Percentiles rank a stretch among this genome's conserved stretches.
Conservation (phyloP, 2,888 invertebrate species). For the Odontocolon sp. region DNA sequence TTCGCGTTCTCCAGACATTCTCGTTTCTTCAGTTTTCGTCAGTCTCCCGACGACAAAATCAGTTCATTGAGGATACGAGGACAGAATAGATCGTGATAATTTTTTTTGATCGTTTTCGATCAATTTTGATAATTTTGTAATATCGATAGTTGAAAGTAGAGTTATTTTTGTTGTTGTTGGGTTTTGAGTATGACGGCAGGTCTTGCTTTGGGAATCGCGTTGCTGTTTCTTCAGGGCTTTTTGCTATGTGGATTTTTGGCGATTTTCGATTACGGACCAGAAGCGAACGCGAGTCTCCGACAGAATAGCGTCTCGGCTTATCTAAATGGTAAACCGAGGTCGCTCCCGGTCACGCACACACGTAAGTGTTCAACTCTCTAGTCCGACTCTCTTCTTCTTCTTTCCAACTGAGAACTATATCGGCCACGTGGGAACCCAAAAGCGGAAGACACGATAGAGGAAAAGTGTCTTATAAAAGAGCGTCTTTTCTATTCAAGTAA, state of each 20-base stretch:
- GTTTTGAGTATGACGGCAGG: slow-evolving; percentile 59
- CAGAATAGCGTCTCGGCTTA: slow-evolving; percentile 78
- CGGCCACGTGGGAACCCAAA: slow-evolving; percentile 25
- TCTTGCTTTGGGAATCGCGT: slow-evolving; percentile 69
- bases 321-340: slow-evolving; percentile 74
- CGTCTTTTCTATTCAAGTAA: slow-evolving; percentile 32
- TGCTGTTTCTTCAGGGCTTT: slow-evolving; percentile 78
- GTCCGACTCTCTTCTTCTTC: slow-evolving; percentile 8
- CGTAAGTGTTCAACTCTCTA: slow-evolving; percentile 69
- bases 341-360: slow-evolving; percentile 71
- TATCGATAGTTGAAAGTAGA: no score
- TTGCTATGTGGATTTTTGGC: slow-evolving; percentile 79
- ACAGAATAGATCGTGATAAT: not conserved
- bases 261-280: slow-evolving; percentile 80
- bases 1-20: not conserved
- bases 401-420: slow-evolving; percentile 9
- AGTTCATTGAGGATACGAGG: not conserved
- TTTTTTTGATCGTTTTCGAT: not conserved
- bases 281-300: slow-evolving; percentile 79
- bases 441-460: not conserved
- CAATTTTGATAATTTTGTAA: not conserved
- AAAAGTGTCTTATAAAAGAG: slow-evolving; percentile 31
- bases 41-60: not conserved
- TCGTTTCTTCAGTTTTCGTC: not conserved
- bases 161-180: not conserved